Base-by-base conservation (phyloP, 2,888 invertebrate genomes). In the Polylopha cassiicola region DNA sequence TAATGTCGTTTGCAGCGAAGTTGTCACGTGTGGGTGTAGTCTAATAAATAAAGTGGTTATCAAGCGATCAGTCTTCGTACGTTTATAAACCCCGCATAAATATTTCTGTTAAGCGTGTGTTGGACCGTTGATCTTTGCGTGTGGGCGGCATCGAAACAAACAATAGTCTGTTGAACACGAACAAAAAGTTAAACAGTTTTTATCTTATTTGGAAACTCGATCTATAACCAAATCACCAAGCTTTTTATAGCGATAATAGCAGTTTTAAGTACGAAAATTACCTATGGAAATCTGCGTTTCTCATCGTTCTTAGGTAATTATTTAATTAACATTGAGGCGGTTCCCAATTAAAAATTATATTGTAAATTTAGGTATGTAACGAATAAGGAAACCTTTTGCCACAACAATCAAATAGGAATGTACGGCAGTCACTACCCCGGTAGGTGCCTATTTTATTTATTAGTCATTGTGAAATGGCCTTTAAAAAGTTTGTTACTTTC, bases 1-100 rank as follows among this genome's bases (percentile, higher is more conserved):
- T 70, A 66, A 69, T 65, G 61, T 68, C 65, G 65, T 71, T 54
- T 48, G 57, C 58, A 53, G 53, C 44, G 44, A 51, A 48, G 52
- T 48, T 51, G 56, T 56, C 48, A 51, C 55, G 67, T 62, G 71
- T 73, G 71, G 66, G 69, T 62, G 65, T 55, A 50, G 31, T 20
- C 48, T 52, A 53, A 53, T 58, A 55, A 58, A 53, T 50, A 51
- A 52, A 54, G 55, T 46, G 44, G 53, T 56, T 54, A 59, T 59
- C 53, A 46, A 53, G 46, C 43, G 48, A 58, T 61, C 46, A 44
- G 46, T 48, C 54, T 51, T 49, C 50, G 47, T 50, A 37, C 44
- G 44, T 26, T 38, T 37, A 30, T 39, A 33, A 33, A 22, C 33
- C 33, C 22, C 21, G 33, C 32, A 39, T 39, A 41, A 30, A 36